Conservation (phyloP, 1,140 invertebrate genomes). For the Aphaenogaster rudis region DNA sequence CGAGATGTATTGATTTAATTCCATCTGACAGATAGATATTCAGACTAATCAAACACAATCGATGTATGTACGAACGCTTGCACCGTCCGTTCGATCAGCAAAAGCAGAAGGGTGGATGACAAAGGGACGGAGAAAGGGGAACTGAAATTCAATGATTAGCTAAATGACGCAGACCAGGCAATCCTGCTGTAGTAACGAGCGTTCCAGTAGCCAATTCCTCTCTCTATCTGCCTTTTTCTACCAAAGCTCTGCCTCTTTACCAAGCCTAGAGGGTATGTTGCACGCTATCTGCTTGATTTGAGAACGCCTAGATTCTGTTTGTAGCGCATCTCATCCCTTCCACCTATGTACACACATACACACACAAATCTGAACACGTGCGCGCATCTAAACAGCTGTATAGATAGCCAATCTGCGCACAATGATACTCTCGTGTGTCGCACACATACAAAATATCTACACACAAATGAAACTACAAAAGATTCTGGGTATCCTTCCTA, state of each 20-base stretch:
- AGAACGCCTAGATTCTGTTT: slow-evolving; percentile 71
- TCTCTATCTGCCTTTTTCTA: slow-evolving; percentile 25
- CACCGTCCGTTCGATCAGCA: slow-evolving; percentile 26
- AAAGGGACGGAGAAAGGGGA: slow-evolving; percentile 42
- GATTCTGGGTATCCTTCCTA: slow-evolving; percentile 24
- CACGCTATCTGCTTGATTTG: slow-evolving; percentile 66
- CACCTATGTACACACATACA: background rate
- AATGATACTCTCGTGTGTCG: background rate
- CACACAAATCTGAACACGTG: background rate
- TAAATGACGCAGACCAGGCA: slow-evolving; percentile 61
- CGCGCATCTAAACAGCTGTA: slow-evolving; percentile 14
- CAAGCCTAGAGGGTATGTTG: slow-evolving; percentile 26
- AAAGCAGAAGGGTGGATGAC: slow-evolving; percentile 34
- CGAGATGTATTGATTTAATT: slow-evolving; percentile 2
- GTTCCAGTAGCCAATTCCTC: slow-evolving; percentile 46
- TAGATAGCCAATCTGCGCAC: background rate
- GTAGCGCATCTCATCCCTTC: slow-evolving; percentile 30
- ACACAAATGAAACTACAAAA: slow-evolving; percentile 24
- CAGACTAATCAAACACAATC: slow-evolving; percentile 34
- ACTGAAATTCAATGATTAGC: slow-evolving; percentile 71
- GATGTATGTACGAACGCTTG: slow-evolving; percentile 39
- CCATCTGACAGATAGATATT: slow-evolving; percentile 1
- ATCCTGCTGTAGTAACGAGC: slow-evolving; percentile 66
- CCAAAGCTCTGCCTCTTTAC: slow-evolving; percentile 54
- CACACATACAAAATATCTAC: background rate